Conservation (phyloP, 2,113 vertebrate species). For the Brachyhypopomus gauderio region DNA sequence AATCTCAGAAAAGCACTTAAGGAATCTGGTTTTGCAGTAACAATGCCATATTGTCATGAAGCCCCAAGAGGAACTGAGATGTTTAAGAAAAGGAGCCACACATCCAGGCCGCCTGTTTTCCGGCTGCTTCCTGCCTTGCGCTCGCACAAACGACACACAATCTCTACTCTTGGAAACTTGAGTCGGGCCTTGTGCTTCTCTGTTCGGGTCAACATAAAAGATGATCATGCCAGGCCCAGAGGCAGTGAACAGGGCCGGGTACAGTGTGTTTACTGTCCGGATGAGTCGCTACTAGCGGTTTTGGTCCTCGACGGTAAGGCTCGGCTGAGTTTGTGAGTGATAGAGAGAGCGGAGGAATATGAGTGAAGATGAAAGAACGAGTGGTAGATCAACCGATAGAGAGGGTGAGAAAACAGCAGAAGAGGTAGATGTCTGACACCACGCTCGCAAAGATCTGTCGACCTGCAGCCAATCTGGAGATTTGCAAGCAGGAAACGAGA, state of each 20-base stretch:
- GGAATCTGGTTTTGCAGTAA: too few species aligned
- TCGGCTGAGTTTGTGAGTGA: neutral
- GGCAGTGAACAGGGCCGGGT: neutral
- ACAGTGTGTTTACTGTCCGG: neutral
- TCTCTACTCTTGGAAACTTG: neutral
- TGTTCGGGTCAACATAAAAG: neutral
- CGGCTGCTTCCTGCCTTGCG: neutral
- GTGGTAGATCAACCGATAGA: too few species aligned
- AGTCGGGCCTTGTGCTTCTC: neutral
- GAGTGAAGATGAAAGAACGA: neutral
- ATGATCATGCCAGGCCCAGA: neutral
- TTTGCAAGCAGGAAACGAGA: neutral
- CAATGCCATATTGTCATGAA: neutral
- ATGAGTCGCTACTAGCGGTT: slow-evolving; percentile 49
- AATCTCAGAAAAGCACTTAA: too few species aligned
- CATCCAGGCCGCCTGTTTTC: neutral
- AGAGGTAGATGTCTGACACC: neutral
- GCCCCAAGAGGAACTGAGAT: too few species aligned
- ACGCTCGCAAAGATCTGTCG: neutral
- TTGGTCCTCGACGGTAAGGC: neutral
- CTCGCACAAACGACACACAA: neutral
- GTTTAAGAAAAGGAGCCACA: neutral
- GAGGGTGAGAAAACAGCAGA: too few species aligned
- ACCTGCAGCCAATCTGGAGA: neutral
- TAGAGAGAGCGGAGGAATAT: neutral